Base-by-base conservation (phyloP, 2,113 vertebrate species). In the Sphaerodactylus townsendi region DNA sequence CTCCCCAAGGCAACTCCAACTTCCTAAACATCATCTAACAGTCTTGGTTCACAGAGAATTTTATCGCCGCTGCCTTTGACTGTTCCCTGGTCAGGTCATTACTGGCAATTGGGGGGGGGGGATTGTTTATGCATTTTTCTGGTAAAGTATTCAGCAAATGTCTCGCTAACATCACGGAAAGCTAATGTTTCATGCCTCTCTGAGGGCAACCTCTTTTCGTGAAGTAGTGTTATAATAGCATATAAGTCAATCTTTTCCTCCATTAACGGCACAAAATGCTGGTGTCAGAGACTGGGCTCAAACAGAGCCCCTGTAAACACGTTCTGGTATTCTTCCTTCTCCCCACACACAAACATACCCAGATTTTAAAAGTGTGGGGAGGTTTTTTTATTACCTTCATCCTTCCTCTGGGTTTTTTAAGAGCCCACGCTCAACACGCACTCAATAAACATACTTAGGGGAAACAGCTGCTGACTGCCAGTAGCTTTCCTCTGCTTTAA, bases 11-110 rank as follows among this genome's bases (percentile, higher is more conserved):
- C 72, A 4, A 0, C 59, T 70, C 15, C 85, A 77, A 66, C 89
- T 88, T 82, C 77, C 48, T 89, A 48, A 65, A 75, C 77, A 78
- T 71, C 89, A 91, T 71, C 70, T 70, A 86, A 72, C 17, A 68
- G 37, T 33, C 44, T 77, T 93, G 90, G 90, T 77, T 88, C 82
- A 81, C 78, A 86, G 81, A 79, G 68, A 80, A 79, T 91, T 93
- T 92, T 90, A 90, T 94, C 92, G 88, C 82, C 84, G 48, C 82
- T 91, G 90, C 86, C 89, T 92, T 89, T 89, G 88, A 89, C 71
- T 89, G 90, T 92, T 94, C 92, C 90, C 92, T 90, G 86, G 86
- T 86, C 91, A 89, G 88, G 87, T 92, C 91, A 81, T 95, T 95
- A 88, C 0, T 0, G 85, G 65, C 85, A 28, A 76, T 72, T 83